Conservation (phyloP, 2,113 vertebrate genomes). For the Cettia cetti region DNA sequence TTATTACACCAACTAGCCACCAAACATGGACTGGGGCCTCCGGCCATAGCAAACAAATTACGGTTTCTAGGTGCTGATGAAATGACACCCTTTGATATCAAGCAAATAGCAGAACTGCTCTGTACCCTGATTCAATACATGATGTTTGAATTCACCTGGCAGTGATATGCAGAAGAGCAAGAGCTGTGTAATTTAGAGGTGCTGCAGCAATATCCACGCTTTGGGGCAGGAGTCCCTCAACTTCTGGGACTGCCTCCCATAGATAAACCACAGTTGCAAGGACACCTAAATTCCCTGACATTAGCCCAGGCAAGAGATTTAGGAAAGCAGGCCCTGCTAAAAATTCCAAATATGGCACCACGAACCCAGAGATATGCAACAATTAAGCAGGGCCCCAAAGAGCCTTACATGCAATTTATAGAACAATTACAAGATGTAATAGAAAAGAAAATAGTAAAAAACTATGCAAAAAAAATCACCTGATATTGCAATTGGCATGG, state of each 20-base stretch:
- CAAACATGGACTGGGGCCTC: not conserved
- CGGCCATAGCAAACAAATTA: not conserved
- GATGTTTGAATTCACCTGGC: not conserved
- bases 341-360: too few relatives aligned
- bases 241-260: not conserved
- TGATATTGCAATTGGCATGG: not conserved
- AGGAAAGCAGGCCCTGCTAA: not conserved
- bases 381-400: not conserved
- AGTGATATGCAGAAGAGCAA: fast-evolving
- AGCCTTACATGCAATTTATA: not conserved
- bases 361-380: not conserved
- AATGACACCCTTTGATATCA: not conserved
- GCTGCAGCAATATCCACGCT: not conserved
- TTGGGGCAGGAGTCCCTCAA: not conserved
- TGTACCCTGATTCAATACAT: not conserved
- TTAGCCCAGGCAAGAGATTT: not conserved
- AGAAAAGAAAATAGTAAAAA: not conserved
- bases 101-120: not conserved
- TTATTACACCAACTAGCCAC: not conserved
- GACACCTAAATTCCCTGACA: not conserved
- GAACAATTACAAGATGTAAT: not conserved
- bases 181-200: not conserved
- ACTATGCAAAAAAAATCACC: not conserved
- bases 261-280: not conserved
- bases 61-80: not conserved